Base-by-base conservation (phyloP, 2,888 invertebrate species). In the Eilema caniola region DNA sequence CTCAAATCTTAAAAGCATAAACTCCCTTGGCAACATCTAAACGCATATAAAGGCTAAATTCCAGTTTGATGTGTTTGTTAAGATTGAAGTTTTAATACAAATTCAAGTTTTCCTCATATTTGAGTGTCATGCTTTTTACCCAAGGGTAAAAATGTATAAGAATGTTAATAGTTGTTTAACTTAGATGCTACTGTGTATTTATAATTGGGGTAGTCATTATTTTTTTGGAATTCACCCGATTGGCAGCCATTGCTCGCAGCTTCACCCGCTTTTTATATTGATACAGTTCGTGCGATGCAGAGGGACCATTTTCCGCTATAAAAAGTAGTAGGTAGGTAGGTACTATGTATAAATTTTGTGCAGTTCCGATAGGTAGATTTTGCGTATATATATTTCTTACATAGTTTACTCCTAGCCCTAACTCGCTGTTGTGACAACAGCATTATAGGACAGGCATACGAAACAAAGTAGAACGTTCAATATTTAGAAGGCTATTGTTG, bases 1-100 rank as follows among this genome's bases (percentile, higher is more conserved):
- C 78, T 80, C 69, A 70, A 75, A 80, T 72, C 78, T 80, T 77
- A 66, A 73, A 59, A 59, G 60, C 69, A 71, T 66, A 67, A 31
- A 66, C 10, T 65, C 65, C 71, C 68, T 69, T 68, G 61, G 70
- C 69, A 69, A 70, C 64, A 72, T 68, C 61, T 67, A 67, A 78
- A 72, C 62, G 65, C 14, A 33, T 67, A 60, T 31, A 68, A 60
- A 25, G 33, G 23, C 41, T 31, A 67, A 73, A 47, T 66, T 69
- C 23, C 16, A 37, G 23, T 23, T 66, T 64, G 25, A 25, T 62
- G 20, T 31, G 31, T 3, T 33, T 33, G 61, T 28, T 28, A n/a
- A 33, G 28, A 31, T 61, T 31, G 16, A 31, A 61, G 28, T 31
- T n/a, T 37, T 62, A 37, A 62, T 2, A n/a, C 33, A 37, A 24